A percentile compares a stretch with the other conserved stretches of the same genome.
Conservation (phyloP, 2,888 invertebrate species). For the Lepeophtheirus nordmannii region DNA sequence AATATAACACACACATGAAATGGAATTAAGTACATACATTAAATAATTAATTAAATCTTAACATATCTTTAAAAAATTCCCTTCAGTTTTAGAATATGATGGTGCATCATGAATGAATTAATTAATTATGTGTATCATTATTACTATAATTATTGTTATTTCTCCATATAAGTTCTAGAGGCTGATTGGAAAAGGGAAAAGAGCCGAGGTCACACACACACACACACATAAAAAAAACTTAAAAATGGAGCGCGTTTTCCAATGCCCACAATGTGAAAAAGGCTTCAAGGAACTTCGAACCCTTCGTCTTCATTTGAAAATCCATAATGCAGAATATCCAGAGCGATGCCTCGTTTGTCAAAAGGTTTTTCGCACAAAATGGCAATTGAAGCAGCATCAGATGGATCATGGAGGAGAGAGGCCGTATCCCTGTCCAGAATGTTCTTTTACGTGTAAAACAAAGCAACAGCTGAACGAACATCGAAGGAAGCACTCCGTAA, state of each 20-base stretch:
- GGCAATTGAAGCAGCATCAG: conserved; percentile 22
- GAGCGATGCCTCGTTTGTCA: conserved; percentile 24
- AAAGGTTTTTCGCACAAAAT: conserved; percentile 24
- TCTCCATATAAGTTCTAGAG: too few species aligned
- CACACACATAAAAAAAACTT: too few species aligned
- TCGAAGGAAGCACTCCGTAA: conserved; percentile 24
- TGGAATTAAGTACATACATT: too few species aligned
- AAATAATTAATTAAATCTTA: too few species aligned
- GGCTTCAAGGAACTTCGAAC: conserved; percentile 23
- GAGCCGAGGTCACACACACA: too few species aligned
- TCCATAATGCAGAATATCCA: conserved; percentile 24
- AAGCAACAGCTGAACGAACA: conserved; percentile 25
- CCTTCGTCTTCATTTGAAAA: conserved; percentile 21
- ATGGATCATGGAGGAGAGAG: conserved; percentile 24
- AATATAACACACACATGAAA: too few species aligned
- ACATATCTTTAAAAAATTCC: too few species aligned
- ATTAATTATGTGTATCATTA: too few species aligned
- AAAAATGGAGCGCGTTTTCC: conserved; percentile 6
- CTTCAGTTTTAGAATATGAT: too few species aligned
- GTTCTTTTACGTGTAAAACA: conserved; percentile 25
- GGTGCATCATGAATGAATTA: too few species aligned
- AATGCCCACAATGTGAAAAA: conserved; percentile 23
- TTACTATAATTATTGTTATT: too few species aligned
- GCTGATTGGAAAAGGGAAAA: too few species aligned
- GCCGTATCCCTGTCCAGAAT: conserved; percentile 25